phyloP scores from a whole-genome alignment of 64 coral and sea anemone genomes.

The Acropora tenuis region DNA sequence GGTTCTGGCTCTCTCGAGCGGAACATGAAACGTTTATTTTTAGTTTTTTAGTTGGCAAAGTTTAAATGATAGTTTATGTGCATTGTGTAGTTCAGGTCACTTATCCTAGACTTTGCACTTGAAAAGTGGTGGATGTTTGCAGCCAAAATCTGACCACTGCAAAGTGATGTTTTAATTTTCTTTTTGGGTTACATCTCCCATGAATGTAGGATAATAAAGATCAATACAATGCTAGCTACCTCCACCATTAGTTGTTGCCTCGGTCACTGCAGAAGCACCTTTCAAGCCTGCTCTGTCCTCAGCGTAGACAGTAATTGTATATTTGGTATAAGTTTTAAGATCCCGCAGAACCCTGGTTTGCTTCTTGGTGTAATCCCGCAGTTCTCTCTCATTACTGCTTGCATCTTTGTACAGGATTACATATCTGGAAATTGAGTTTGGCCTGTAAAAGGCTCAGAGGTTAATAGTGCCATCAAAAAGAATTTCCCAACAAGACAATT shows the following conservation, averaged over 20 bases:
- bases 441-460: neutral
- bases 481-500: too few species aligned
- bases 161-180: too few species aligned
- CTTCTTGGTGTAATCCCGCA: constrained; percentile 11
- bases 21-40: too few species aligned
- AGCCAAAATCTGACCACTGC: too few species aligned
- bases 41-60: too few species aligned
- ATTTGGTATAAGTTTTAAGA: constrained; percentile 62
- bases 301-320: constrained; percentile 50
- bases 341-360: constrained; percentile 9
- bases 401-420: constrained; percentile 18
- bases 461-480: neutral
- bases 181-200: neutral
- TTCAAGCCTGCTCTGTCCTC: neutral
- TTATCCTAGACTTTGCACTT: too few species aligned
- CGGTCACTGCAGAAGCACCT: constrained; percentile 21
- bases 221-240: neutral
- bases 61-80: too few species aligned
- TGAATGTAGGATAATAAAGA: neutral
- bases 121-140: too few species aligned
- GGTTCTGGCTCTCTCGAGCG: too few species aligned
- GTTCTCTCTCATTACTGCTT: constrained; percentile 1
- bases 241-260: constrained; percentile 54
- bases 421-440: constrained; percentile 26
- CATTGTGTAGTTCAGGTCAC: too few species aligned